phyloP scores from a whole-genome alignment of 2,797 vertebrate genomes.

The Tympanoctomys barrerae region DNA sequence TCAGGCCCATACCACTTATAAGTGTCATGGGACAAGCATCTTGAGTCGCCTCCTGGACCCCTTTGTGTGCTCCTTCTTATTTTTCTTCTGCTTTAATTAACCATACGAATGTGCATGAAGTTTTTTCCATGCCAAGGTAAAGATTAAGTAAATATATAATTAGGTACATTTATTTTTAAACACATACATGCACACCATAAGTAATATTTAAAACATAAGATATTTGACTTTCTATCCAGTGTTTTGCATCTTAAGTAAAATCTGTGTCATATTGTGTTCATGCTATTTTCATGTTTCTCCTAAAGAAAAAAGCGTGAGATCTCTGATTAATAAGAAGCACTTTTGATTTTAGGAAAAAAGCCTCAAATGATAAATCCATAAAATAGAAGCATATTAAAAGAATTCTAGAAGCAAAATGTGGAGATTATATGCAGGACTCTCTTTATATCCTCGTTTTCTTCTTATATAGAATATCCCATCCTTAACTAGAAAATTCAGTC shows the following conservation, averaged over 20 bases:
- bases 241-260: slow-evolving; percentile 65
- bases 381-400: slow-evolving; percentile 18
- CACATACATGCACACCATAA: not conserved
- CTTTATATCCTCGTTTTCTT: not conserved
- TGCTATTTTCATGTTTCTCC: slow-evolving; percentile 62
- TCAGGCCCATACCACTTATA: not conserved
- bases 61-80: not conserved
- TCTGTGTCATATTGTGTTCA: slow-evolving; percentile 1
- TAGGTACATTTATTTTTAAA: not conserved
- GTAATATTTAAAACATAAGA: slow-evolving; percentile 28
- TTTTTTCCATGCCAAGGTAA: slow-evolving; percentile 43
- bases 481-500: not conserved
- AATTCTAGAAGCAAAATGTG: not conserved
- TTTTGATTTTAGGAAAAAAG: slow-evolving; percentile 20
- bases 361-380: slow-evolving; percentile 19
- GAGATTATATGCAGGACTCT: not conserved
- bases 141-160: not conserved
- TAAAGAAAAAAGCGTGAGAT: slow-evolving; percentile 17
- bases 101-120: not conserved
- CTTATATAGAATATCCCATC: not conserved
- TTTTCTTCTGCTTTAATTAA: slow-evolving; percentile 18
- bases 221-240: not conserved
- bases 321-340: slow-evolving; percentile 43
- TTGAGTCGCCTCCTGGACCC: not conserved
- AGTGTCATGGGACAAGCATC: not conserved